Conservation (phyloP, 2,113 vertebrate genomes). For the Corythornis vintsioides region DNA sequence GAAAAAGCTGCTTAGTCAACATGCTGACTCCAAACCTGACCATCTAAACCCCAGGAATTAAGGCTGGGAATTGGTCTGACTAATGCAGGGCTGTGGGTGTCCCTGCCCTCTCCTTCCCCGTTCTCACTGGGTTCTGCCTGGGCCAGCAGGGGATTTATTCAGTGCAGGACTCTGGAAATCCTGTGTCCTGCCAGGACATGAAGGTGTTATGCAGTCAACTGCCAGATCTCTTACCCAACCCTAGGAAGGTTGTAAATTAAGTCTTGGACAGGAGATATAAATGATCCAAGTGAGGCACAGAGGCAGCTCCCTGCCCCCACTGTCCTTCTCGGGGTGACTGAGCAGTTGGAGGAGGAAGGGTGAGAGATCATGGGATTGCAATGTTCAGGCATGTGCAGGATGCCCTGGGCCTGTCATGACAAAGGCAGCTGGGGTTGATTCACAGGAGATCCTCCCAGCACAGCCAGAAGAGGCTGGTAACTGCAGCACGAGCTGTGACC, state of each 20-base stretch:
- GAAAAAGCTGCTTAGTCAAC: not conserved
- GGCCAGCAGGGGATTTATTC: rapidly evolving
- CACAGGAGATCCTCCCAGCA: not conserved
- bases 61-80: not conserved
- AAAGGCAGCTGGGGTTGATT: not conserved
- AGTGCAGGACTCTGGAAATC: not conserved
- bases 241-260: rapidly evolving
- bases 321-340: not conserved
- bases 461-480: not conserved
- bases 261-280: rapidly evolving
- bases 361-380: rapidly evolving
- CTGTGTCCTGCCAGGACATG: not conserved
- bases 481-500: not conserved
- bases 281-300: rapidly evolving
- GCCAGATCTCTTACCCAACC: rapidly evolving
- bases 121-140: not conserved
- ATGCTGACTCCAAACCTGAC: not conserved
- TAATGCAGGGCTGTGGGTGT: rapidly evolving
- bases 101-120: not conserved
- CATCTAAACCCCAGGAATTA: not conserved
- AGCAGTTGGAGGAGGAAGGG: not conserved
- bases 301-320: rapidly evolving
- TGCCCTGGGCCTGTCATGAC: not conserved
- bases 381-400: not conserved
- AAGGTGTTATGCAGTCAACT: rapidly evolving